A percentile compares a stretch with the other conserved stretches of the same genome.
Evolutionary conservation across 2,888 invertebrate species (phyloP).

Genomic region (Macrophya annulata): DNA sequence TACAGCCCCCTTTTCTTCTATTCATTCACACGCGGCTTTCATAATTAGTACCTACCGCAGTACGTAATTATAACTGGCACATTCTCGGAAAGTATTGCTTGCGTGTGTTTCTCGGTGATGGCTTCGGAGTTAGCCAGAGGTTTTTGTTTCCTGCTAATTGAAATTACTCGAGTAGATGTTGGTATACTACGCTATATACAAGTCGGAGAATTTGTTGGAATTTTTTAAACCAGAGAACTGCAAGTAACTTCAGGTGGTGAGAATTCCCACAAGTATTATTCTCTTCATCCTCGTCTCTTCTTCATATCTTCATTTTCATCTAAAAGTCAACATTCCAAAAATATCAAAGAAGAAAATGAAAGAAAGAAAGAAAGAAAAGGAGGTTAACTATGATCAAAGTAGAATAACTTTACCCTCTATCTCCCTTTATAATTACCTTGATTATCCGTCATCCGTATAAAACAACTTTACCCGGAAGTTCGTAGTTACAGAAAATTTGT

Average conservation of each 20-base stretch:
- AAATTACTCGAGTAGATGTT: conserved; percentile 26
- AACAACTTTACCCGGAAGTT: neutral
- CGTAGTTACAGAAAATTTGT: neutral
- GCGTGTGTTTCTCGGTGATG: conserved; percentile 24
- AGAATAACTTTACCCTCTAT: neutral
- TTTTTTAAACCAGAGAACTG: conserved; percentile 7
- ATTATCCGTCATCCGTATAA: conserved; percentile 10
- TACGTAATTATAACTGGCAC: conserved; percentile 46
- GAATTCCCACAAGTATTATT: neutral
- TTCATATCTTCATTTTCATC: too few species aligned
- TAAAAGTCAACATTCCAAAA: neutral
- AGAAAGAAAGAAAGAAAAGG: neutral
- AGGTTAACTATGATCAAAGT: neutral
- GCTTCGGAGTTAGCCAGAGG: neutral
- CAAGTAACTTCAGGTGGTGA: neutral
- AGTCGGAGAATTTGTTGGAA: neutral
- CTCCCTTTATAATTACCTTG: neutral
- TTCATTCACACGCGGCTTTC: conserved; percentile 50
- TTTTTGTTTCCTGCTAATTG: conserved; percentile 40
- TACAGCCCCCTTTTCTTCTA: conserved; percentile 35
- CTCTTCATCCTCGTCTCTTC: neutral
- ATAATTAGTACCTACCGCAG: conserved; percentile 35
- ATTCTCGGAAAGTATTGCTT: conserved; percentile 46
- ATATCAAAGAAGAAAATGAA: neutral
- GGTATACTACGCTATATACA: neutral